Conservation (phyloP, 2,797 vertebrate genomes). For the Hoplostethus mediterraneus region DNA sequence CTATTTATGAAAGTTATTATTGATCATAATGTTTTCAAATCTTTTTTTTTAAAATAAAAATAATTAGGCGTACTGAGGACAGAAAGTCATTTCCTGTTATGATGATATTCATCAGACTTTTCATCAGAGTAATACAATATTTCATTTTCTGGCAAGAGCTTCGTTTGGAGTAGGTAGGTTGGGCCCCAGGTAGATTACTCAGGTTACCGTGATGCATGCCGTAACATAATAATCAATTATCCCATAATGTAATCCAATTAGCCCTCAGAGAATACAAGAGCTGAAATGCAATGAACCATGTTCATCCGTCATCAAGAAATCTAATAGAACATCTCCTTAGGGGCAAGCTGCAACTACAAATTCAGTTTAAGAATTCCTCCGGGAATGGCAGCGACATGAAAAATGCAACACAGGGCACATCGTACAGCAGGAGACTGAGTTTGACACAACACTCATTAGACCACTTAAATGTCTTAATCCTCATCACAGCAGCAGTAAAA, state of each 20-base stretch:
- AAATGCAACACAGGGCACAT: constrained; percentile 69
- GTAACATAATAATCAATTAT: constrained; percentile 84
- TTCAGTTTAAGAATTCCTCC: constrained; percentile 78
- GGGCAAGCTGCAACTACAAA: constrained; percentile 75
- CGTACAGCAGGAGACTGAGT: constrained; percentile 60
- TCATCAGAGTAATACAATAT: constrained; percentile 66
- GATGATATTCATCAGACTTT: constrained; percentile 58
- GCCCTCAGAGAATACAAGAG: constrained; percentile 75
- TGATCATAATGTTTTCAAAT: constrained; percentile 80
- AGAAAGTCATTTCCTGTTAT: constrained; percentile 67
- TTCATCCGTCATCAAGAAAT: constrained; percentile 86
- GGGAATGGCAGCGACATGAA: constrained; percentile 74
- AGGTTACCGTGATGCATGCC: constrained; percentile 76
- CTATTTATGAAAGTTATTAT: constrained; percentile 77
- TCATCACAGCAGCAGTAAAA: constrained; percentile 37
- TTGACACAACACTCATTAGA: constrained; percentile 64
- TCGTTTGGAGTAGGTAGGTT: constrained; percentile 34
- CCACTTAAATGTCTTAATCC: constrained; percentile 54
- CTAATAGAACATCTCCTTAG: constrained; percentile 81
- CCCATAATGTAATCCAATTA: constrained; percentile 79
- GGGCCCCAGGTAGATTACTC: constrained; percentile 72
- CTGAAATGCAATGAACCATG: constrained; percentile 77
- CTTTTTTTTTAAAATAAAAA: constrained; percentile 57
- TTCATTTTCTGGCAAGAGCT: constrained; percentile 43
- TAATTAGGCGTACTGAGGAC: constrained; percentile 34